These are phyloP conservation scores for Phocoena phocoena DNA, from an alignment of 2,113 vertebrate species.

Conservation along the genomic window DNA sequence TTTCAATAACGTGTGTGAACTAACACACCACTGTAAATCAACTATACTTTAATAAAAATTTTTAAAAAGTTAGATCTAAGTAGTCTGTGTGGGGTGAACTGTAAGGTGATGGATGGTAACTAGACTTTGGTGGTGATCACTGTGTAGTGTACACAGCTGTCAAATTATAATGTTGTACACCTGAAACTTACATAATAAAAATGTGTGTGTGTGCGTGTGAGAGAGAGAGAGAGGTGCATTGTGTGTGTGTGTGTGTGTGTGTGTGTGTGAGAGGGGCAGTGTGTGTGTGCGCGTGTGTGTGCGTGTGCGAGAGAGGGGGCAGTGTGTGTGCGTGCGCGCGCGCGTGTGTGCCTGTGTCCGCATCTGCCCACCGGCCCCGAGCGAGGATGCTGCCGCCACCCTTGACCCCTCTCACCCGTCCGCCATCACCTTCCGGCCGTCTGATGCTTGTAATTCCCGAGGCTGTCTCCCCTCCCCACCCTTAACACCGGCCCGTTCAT, in stretches of 20 bases:
- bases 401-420: accelerated
- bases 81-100: not conserved
- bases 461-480: not conserved
- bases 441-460: accelerated
- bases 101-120: not conserved
- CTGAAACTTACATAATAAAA: not conserved
- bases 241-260: no score
- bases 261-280: not conserved
- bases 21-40: not conserved
- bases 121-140: not conserved
- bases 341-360: no score
- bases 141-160: not conserved
- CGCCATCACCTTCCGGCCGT: accelerated
- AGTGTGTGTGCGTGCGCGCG: not conserved
- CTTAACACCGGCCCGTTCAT: no score
- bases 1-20: not conserved
- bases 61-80: no score
- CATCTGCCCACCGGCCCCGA: accelerated
- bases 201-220: not conserved
- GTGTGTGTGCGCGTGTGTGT: not conserved
- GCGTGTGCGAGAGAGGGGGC: not conserved
- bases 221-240: no score
- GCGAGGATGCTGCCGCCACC: accelerated
- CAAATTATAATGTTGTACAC: not conserved
- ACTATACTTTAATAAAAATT: not conserved